These are phyloP conservation scores for Orestias chungarensis DNA, from an alignment of 2,797 vertebrate species.

Conservation along the genomic window DNA sequence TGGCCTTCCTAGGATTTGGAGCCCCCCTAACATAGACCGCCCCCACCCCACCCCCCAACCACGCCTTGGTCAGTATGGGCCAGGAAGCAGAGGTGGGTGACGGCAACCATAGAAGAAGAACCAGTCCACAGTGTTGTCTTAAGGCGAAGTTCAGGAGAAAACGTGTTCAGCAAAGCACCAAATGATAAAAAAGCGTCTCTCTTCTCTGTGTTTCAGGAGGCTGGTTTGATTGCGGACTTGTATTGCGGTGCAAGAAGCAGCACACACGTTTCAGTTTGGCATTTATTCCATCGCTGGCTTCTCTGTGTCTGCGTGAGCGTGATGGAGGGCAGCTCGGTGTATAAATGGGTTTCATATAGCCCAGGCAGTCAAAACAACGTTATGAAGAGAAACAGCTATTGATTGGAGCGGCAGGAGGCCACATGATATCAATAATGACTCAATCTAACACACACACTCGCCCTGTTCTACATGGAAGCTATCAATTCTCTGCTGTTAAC, in stretches of 20 bases:
- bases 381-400: constrained; percentile 70
- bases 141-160: constrained; percentile 38
- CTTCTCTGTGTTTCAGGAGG: background rate
- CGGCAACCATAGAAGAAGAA: constrained; percentile 10
- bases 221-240: constrained; percentile 20
- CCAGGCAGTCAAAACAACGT: constrained; percentile 63
- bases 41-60: too few relatives aligned
- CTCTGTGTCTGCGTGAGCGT: constrained; percentile 11
- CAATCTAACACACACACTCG: constrained; percentile 28
- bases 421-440: constrained; percentile 67
- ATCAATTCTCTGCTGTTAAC: constrained; percentile 50
- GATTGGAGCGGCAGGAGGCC: constrained; percentile 57
- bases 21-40: too few relatives aligned
- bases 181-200: constrained; percentile 4
- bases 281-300: constrained; percentile 6
- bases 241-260: constrained; percentile 40
- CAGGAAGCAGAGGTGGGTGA: constrained; percentile 4
- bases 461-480: constrained; percentile 47
- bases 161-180: constrained; percentile 5
- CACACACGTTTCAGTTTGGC: constrained; percentile 4
- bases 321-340: constrained; percentile 8
- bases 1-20: constrained; percentile 34
- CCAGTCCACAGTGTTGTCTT: constrained; percentile 43
- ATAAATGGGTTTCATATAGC: constrained; percentile 55
- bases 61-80: constrained; percentile 16